These are phyloP conservation scores for Campoletis raptor DNA, from an alignment of 2,888 invertebrate species.

Conservation along the genomic window DNA sequence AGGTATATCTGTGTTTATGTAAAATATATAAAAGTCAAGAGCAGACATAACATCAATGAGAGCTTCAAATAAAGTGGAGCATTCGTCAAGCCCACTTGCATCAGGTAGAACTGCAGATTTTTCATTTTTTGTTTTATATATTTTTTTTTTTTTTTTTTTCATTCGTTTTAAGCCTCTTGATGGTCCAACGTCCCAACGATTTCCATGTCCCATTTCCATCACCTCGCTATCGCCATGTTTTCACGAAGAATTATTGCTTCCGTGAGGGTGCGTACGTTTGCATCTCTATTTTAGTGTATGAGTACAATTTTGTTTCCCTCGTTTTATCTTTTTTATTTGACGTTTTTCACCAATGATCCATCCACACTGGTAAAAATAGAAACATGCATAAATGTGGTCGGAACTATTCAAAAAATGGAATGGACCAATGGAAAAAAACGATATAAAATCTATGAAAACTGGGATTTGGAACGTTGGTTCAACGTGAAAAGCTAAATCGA, in stretches of 20 bases:
- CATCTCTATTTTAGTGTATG: conserved; percentile 1
- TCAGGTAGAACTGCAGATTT: conserved; percentile 49
- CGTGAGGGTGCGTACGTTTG: conserved; percentile 11
- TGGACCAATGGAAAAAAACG: conserved; percentile 33
- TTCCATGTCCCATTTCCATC: conserved; percentile 21
- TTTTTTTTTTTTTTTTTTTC: conserved; percentile 36
- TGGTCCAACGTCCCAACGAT: conserved; percentile 24
- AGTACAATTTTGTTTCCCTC: conserved; percentile 6
- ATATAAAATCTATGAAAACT: conserved; percentile 22
- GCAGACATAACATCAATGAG: conserved; percentile 46
- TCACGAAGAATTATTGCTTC: conserved; percentile 49
- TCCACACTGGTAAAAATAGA: conserved; percentile 17
- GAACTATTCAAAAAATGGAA: conserved; percentile 14
- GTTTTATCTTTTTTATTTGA: conserved; percentile 13
- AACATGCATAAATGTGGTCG: conserved; percentile 2
- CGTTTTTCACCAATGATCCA: conserved; percentile 26
- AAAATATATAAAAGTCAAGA: conserved; percentile 29
- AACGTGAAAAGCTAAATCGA: background rate
- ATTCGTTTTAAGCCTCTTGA: conserved; percentile 16
- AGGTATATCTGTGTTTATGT: conserved; percentile 5
- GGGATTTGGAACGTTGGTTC: background rate
- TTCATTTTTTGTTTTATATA: conserved; percentile 27
- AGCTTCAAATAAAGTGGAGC: conserved; percentile 49
- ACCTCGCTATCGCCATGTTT: conserved; percentile 48
- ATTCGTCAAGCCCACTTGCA: conserved; percentile 62